phyloP scores from a whole-genome alignment of 2,888 invertebrate genomes.

The Dasypogon diadema region DNA sequence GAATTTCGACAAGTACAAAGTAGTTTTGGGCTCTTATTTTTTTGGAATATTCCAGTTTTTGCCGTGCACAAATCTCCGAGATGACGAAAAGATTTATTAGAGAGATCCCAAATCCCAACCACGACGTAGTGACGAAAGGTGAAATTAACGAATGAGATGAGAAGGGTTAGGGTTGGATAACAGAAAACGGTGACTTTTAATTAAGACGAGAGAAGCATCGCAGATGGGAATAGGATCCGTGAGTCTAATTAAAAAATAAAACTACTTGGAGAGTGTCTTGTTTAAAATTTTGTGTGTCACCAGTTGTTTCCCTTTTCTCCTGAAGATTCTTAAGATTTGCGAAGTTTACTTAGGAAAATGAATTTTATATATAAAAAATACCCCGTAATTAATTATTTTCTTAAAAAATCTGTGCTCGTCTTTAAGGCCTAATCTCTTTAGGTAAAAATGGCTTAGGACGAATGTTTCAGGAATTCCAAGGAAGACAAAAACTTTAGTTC shows the following conservation, averaged over 20 bases:
- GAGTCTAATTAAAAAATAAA: background rate
- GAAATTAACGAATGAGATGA: constrained; percentile 28
- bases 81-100: constrained; percentile 26
- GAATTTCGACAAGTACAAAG: constrained; percentile 23
- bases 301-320: background rate
- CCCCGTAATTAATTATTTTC: no score
- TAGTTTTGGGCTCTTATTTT: constrained; percentile 18
- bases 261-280: background rate
- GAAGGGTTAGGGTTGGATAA: constrained; percentile 23
- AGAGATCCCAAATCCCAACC: background rate
- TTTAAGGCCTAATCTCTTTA: no score
- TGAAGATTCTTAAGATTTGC: no score
- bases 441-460: no score
- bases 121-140: background rate
- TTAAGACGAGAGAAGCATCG: constrained; percentile 25
- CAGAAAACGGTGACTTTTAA: constrained; percentile 41
- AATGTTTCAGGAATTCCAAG: no score
- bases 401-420: no score
- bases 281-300: background rate
- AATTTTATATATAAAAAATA: no score
- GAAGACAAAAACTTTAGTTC: no score
- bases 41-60: background rate
- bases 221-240: background rate
- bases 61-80: background rate
- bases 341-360: no score